Evolutionary conservation across 2,888 invertebrate genomes (phyloP), one percentile per base, ranked within the genome.

Genomic region (Sicus ferrugineus): DNA sequence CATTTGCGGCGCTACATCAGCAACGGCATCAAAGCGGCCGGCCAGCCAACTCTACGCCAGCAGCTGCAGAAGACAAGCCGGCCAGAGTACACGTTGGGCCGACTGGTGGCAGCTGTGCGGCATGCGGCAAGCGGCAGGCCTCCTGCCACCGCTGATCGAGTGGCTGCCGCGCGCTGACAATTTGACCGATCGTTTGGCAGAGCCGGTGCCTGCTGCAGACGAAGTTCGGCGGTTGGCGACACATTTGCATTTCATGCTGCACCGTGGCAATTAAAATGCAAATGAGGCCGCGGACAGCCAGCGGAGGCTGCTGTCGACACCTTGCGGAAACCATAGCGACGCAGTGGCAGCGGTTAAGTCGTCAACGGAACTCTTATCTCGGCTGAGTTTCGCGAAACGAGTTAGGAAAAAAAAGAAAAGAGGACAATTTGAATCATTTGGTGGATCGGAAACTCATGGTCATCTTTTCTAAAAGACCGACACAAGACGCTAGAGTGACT

Each of bases 201-300:
- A 58, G 16, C 19, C 31, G 30, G 16, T 28, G 30, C 31, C 58
- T 28, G 30, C 11, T 34, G 21, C 3, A 61, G 23, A n/a, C n/a
- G 5, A 42, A 38, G 50, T 28, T 31, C 21, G 50, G 31, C 19
- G 16, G 50, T 64, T 64, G 16, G 23, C 54, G 9, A 46, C 14
- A 50, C 50, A 30, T 50, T 50, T 63, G 63, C 63, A 42, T 38
- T 3, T 42, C 42, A 61, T 30, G 48, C 50, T 31, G 64, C 26
- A 21, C n/a, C 50, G 34, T 19, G 28, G 64, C 64, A 64, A 64
- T 64, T 64, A 64, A 64, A 52, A 64, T 64, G 64, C 50, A 64
- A 64, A 64, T 64, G 48, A 50, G 50, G 64, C 50, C 21, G 64
- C 16, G 30, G 30, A 30, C 31, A 50, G 23, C 14, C 23, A 52